These are phyloP conservation scores for Corythoichthys intestinalis DNA, from an alignment of 2,113 vertebrate genomes.

Conservation along the genomic window DNA sequence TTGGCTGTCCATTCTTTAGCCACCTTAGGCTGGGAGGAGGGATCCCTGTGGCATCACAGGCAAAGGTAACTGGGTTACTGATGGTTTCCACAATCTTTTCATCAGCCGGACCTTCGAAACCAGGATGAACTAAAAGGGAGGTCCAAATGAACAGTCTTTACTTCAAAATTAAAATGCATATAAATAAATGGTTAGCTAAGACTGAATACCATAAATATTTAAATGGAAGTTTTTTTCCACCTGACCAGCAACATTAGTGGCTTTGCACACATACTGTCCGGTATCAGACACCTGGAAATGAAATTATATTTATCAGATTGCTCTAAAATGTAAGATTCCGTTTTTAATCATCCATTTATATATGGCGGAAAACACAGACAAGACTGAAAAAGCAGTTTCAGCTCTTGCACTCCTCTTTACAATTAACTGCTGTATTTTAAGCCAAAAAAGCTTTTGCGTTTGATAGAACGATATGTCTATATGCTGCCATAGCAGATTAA, in stretches of 20 bases:
- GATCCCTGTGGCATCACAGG: conserved; percentile 89
- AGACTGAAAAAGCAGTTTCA: no score
- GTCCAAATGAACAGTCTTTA: neutral
- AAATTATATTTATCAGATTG: conserved; percentile 6
- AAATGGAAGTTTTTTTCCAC: conserved; percentile 96
- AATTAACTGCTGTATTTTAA: no score
- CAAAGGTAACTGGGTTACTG: conserved; percentile 82
- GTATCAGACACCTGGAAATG: conserved; percentile 88
- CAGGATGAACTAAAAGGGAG: conserved; percentile 79
- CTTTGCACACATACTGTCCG: conserved; percentile 93
- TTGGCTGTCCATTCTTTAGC: conserved; percentile 84
- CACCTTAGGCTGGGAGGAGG: conserved; percentile 84
- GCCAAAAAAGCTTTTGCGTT: no score
- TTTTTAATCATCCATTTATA: neutral
- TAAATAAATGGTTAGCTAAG: neutral
- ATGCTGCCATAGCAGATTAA: no score
- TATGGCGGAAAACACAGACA: no score
- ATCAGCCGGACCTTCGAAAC: conserved; percentile 80
- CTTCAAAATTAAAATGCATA: neutral
- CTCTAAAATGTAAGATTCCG: neutral
- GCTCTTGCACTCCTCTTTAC: no score
- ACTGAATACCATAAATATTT: conserved; percentile 84
- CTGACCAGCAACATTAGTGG: conserved; percentile 87
- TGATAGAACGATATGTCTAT: no score
- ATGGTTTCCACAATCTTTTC: conserved; percentile 79